phyloP scores from a whole-genome alignment of 2,797 vertebrate species.

The Miichthys miiuy region DNA sequence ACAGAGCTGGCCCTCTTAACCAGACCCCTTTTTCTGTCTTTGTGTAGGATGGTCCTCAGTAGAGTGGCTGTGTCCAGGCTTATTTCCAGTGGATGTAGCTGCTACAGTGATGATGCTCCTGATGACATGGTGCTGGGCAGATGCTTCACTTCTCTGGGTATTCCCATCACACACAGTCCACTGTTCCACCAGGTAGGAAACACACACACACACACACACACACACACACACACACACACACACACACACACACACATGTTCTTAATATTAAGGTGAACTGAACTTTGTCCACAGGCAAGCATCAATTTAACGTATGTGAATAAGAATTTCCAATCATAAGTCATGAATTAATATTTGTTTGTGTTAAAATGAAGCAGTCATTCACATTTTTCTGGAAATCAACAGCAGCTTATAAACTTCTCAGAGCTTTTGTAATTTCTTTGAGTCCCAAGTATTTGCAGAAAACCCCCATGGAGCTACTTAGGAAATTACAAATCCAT shows the following conservation, averaged over 20 bases:
- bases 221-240: neutral
- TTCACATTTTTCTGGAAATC: neutral
- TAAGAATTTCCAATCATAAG: too few relatives aligned
- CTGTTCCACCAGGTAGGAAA: conserved; percentile 93
- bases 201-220: neutral
- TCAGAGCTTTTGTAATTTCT: neutral
- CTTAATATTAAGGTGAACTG: neutral
- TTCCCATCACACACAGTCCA: conserved; percentile 91
- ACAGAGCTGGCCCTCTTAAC: neutral
- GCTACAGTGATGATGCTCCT: conserved; percentile 91
- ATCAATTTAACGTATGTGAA: too few relatives aligned
- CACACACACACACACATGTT: neutral
- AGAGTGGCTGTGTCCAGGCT: conserved; percentile 87
- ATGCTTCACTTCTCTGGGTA: conserved; percentile 89
- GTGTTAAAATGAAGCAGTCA: too few relatives aligned
- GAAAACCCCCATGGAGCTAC: neutral
- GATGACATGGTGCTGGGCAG: conserved; percentile 97
- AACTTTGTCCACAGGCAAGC: too few relatives aligned
- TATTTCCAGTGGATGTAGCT: conserved; percentile 88
- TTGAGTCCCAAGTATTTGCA: neutral
- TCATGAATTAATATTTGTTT: too few relatives aligned
- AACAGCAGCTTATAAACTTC: neutral
- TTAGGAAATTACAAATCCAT: neutral
- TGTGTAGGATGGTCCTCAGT: conserved; percentile 93
- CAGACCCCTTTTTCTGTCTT: neutral